Percentiles rank a stretch among this genome's conserved stretches.
Conservation (phyloP, 1,140 invertebrate species). For the Musca domestica region DNA sequence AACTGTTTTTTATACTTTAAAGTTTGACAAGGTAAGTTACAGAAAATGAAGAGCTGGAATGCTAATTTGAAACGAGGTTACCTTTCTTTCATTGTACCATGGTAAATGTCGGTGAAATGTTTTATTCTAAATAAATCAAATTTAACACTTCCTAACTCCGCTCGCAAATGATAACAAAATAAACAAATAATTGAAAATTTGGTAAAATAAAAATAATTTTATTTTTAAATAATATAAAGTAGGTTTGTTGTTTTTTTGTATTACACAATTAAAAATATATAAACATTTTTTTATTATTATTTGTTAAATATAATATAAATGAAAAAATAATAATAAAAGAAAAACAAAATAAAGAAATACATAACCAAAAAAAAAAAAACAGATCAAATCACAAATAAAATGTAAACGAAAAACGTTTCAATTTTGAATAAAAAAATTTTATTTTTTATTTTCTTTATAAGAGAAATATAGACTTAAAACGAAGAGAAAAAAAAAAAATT, state of each 20-base stretch:
- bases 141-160: no score
- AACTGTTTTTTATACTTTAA: no score
- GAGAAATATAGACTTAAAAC: slow-evolving; percentile 10
- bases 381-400: not conserved
- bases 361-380: slow-evolving; percentile 11
- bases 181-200: not conserved
- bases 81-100: no score
- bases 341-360: slow-evolving; percentile 15
- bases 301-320: slow-evolving; percentile 20
- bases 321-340: slow-evolving; percentile 13
- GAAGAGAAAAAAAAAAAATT: not conserved
- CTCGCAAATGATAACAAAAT: not conserved
- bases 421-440: slow-evolving; percentile 6
- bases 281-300: slow-evolving; percentile 5
- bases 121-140: no score
- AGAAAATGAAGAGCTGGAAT: no score
- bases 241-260: slow-evolving; percentile 4
- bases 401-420: slow-evolving; percentile 4
- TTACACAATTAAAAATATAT: slow-evolving; percentile 22
- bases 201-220: slow-evolving; percentile 12
- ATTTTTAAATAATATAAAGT: slow-evolving; percentile 22
- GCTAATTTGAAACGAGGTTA: no score
- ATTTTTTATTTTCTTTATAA: slow-evolving; percentile 13
- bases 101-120: no score
- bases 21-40: no score